A percentile compares a stretch with the other conserved stretches of the same genome.
Conservation (phyloP, 2,113 vertebrate genomes). For the Meriones unguiculatus region DNA sequence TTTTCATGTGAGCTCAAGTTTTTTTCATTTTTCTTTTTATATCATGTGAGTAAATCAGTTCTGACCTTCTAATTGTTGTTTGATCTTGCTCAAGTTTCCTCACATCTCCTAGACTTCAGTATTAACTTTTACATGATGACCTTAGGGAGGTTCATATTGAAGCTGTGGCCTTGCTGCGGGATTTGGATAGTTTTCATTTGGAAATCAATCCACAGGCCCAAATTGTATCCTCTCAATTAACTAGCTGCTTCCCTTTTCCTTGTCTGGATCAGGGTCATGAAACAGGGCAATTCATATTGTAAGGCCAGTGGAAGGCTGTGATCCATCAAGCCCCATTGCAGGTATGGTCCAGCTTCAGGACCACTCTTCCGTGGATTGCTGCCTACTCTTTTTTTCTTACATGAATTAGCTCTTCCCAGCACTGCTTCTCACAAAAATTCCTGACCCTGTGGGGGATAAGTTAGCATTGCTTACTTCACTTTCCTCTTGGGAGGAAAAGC, state of each 20-base stretch:
- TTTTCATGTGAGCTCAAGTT: background rate
- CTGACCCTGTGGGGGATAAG: background rate
- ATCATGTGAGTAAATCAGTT: background rate
- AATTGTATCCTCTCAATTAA: background rate
- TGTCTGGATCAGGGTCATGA: background rate
- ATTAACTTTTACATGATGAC: slow-evolving; percentile 6
- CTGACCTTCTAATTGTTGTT: background rate
- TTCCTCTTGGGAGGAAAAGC: slow-evolving; percentile 62
- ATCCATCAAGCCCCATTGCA: background rate
- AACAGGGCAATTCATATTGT: background rate
- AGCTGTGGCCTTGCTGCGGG: background rate
- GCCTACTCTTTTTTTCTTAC: slow-evolving; percentile 37
- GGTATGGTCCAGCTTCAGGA: slow-evolving; percentile 31
- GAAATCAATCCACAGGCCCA: background rate
- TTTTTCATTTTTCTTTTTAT: background rate
- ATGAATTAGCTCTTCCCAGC: slow-evolving; percentile 64
- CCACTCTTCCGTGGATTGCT: background rate
- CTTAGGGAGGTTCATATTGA: background rate
- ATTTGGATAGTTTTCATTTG: slow-evolving; percentile 33
- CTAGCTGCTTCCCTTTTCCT: background rate
- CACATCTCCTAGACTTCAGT: background rate
- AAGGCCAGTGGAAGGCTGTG: background rate
- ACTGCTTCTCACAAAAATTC: slow-evolving; percentile 64
- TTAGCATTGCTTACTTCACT: slow-evolving; percentile 64
- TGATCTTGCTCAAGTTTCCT: slow-evolving; percentile 26